Conservation (phyloP, 2,113 vertebrate species). For the Cacatua alba region DNA sequence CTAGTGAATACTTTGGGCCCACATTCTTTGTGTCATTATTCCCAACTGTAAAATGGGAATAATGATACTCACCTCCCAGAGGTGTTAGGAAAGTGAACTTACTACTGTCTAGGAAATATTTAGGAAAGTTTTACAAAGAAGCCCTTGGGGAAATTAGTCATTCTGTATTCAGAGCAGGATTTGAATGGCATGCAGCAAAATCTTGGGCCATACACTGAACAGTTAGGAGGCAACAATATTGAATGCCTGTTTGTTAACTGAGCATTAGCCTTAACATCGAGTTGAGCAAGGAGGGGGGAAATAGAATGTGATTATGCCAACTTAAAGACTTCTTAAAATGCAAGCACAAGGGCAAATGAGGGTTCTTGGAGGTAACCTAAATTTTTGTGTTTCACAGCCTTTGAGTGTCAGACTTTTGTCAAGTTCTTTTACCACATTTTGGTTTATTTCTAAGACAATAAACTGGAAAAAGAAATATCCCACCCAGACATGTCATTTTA, state of each 20-base stretch:
- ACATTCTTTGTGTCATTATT: neutral
- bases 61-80: neutral
- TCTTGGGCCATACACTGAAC: neutral
- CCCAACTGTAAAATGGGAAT: constrained; percentile 3
- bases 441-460: neutral
- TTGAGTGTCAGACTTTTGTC: neutral
- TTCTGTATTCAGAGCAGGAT: neutral
- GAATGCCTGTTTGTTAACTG: neutral
- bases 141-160: neutral
- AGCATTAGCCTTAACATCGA: neutral
- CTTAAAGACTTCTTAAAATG: neutral
- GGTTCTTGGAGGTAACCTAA: neutral
- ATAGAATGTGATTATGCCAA: neutral
- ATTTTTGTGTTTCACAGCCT: neutral
- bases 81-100: neutral
- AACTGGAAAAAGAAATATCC: neutral
- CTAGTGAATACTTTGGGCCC: neutral
- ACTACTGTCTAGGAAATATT: neutral
- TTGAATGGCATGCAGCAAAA: neutral
- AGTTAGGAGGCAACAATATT: neutral
- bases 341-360: neutral
- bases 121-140: constrained; percentile 35
- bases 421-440: neutral
- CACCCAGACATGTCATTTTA: neutral
- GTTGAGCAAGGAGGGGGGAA: neutral